Base-by-base conservation (phyloP, 2,113 vertebrate genomes). In the Ophthalmolycus amberensis region DNA sequence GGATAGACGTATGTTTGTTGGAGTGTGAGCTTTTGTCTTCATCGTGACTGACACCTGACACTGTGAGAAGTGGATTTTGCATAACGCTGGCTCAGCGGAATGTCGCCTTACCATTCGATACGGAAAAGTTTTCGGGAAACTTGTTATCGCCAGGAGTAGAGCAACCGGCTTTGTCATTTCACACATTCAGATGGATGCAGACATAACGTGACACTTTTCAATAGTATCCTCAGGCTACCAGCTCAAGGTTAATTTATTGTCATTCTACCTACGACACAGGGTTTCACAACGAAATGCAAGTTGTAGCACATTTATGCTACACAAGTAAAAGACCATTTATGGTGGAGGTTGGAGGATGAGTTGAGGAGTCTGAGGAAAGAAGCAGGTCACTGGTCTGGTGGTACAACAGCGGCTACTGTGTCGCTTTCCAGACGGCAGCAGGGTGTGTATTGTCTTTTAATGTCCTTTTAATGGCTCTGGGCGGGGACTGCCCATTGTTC, bases 41-140 rank as follows among this genome's bases (percentile, higher is more conserved):
- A 18, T 18, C 25, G 50, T 83, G 83, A 77, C 32, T 86, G 83
- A 83, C 68, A 70, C 46, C 40, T 88, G 84, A 83, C 69, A 66
- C 56, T 12, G 66, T 48, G 50, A 80, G 68, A 29, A 0, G 50
- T 48, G 6, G 34, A 22, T 73, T 77, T 60, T 79, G 77, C 71
- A 71, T 60, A 84, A 71, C 18, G 80, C 71, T 56, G 64, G 48
- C 40, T 32, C 18, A 74, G 86, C 74, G 68, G 11, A 64, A 50
- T 46, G 65, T 74, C 63, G 52, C 60, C 38, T 46, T 59, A 29
- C 75, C 14, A 71, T 80, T 46, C 5, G 1, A 25, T 18, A 14
- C 20, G 54, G 22, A 75, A 62, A 80, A 34, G 50, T 79, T 70
- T 68, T 8, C 0, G 12, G 16, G 8, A 63, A 71, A 79, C 67